Conservation (phyloP, 2,797 vertebrate genomes). For the Neosilurus hyrtlii region DNA sequence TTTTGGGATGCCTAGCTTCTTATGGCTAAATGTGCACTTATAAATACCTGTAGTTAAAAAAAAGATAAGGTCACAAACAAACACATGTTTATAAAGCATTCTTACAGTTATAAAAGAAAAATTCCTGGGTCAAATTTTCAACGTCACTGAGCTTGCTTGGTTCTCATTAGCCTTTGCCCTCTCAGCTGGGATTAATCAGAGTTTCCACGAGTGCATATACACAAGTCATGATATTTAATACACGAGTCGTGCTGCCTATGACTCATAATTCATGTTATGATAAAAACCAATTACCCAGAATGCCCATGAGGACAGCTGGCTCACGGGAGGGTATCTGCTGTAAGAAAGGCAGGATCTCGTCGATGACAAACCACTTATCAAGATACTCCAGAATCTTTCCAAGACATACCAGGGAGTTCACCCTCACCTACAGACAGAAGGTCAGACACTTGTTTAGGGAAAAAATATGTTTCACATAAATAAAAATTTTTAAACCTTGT, state of each 20-base stretch:
- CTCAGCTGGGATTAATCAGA: not conserved
- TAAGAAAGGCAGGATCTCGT: conserved; percentile 97
- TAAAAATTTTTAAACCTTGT: not conserved
- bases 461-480: not conserved
- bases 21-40: conserved; percentile 97
- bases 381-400: conserved; percentile 98
- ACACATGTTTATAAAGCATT: not conserved
- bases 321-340: conserved; percentile 97
- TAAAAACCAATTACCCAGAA: conserved; percentile 81
- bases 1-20: conserved; percentile 97
- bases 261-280: not conserved
- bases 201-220: too few species aligned
- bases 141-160: too few species aligned
- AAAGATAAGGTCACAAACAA: not conserved
- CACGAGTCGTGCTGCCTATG: not conserved
- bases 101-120: not conserved
- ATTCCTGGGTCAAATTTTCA: not conserved
- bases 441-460: not conserved
- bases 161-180: not conserved
- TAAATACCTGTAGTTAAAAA: conserved; percentile 83
- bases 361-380: conserved; percentile 98
- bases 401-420: conserved; percentile 96
- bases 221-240: not conserved
- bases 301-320: conserved; percentile 96
- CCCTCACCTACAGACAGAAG: conserved; percentile 81